Evolutionary conservation across 2,797 vertebrate species (phyloP).

Genomic region (Acanthis flammea): DNA sequence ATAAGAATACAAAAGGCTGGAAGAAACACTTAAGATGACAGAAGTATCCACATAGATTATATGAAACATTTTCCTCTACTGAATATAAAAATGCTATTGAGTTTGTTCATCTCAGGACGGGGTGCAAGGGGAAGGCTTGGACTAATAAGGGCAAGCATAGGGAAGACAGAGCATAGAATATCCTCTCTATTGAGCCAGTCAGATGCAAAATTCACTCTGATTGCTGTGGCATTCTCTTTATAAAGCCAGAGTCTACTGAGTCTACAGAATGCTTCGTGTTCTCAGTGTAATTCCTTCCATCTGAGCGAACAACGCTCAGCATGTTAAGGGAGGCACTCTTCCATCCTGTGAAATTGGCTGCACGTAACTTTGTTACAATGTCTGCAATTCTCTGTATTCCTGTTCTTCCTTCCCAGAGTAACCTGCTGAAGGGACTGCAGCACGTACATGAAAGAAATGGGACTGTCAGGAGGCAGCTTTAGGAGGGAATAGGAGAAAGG

Average conservation of each 20-base stretch:
- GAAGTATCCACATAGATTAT: background rate
- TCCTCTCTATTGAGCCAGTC: background rate
- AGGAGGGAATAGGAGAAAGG: background rate
- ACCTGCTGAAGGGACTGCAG: background rate
- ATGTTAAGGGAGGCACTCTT: background rate
- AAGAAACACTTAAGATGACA: background rate
- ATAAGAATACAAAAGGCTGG: background rate
- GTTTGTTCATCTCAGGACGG: background rate
- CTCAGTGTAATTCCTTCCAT: background rate
- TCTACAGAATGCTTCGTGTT: background rate
- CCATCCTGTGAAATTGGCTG: background rate
- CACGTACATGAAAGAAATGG: background rate
- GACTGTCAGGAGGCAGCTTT: background rate
- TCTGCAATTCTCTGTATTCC: background rate
- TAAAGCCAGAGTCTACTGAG: background rate
- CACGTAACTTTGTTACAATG: rapidly evolving
- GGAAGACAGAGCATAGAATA: background rate
- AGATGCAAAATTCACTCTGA: background rate
- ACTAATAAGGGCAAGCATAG: background rate
- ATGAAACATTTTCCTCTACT: background rate
- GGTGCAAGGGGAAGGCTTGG: background rate
- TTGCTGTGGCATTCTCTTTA: background rate
- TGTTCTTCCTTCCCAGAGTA: background rate
- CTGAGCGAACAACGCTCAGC: background rate
- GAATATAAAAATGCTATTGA: background rate